Base-by-base conservation (phyloP, 2,113 vertebrate genomes). In the Limanda limanda region DNA sequence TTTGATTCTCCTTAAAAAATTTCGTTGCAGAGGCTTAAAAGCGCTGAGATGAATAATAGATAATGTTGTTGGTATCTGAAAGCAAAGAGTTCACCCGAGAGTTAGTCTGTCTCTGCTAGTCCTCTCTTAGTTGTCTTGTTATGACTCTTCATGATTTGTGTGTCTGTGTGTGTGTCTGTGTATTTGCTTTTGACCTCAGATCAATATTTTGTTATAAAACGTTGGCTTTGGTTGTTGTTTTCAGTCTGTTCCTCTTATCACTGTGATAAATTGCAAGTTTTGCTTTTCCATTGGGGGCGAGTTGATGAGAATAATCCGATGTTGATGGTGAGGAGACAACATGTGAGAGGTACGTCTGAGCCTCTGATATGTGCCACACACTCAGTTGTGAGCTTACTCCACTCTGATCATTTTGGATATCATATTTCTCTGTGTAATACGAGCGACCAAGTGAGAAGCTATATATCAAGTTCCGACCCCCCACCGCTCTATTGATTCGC, bases 391-490 rank as follows among this genome's bases (percentile, higher is more conserved):
- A 62, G 27, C 71, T 68, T 60, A 45, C 80, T 74, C 63, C 15
- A 9, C 72, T 42, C 5, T 64, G 72, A 37, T 70, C 14, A 2
- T 51, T 76, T 35, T 68, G 71, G 64, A 65, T 88, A 76, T 90
- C 69, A 67, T 47, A 54, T 88, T 82, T 81, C 84, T 17, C 4
- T 25, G 17, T 65, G 83, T 81, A 88, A 87, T 48, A 27, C 0
- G 79, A 89, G 75, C 68, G 51, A 71, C 67, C 37, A 27, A 42
- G 47, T 68, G 66, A 75, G 40, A 62, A 42, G 68, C 21, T 51
- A 58, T 37, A 35, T 78, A 84, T 89, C 74, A 60, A n/a, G 66
- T 86, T 81, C 18, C 63, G 9, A 42, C 70, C 23, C 68, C 68
- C 63, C 65, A 21, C 65, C 5, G 60, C 17, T 25, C 48, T 45